Percentiles rank a stretch among this genome's conserved stretches.
Evolutionary conservation across 1,140 invertebrate species (phyloP).

Genomic region (Drosophila saltans): DNA sequence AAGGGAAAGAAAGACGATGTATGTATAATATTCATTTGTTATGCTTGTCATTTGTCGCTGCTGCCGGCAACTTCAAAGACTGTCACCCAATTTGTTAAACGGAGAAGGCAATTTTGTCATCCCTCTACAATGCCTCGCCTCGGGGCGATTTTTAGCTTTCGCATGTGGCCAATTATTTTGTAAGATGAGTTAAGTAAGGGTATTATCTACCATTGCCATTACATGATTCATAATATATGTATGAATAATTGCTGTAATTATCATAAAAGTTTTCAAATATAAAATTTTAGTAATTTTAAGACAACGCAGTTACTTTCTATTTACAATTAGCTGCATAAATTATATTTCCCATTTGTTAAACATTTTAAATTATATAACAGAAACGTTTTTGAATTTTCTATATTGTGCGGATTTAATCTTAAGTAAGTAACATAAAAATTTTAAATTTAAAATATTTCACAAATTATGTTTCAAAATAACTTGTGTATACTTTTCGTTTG

Average conservation of each 20-base stretch:
- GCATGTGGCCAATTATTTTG: slow-evolving; percentile 69
- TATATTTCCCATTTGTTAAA: too few relatives aligned
- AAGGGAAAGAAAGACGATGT: slow-evolving; percentile 49
- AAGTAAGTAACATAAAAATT: too few relatives aligned
- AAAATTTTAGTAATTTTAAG: neutral
- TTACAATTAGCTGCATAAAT: neutral
- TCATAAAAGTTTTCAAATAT: neutral
- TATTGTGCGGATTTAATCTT: too few relatives aligned
- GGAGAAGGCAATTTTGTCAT: slow-evolving; percentile 66
- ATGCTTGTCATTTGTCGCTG: slow-evolving; percentile 80
- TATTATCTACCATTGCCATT: slow-evolving; percentile 5
- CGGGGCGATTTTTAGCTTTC: slow-evolving; percentile 53
- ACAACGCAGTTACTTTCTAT: neutral
- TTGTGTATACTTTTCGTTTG: too few relatives aligned
- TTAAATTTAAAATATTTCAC: too few relatives aligned
- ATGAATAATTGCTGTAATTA: slow-evolving; percentile 1
- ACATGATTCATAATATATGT: slow-evolving; percentile 6
- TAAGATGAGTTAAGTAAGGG: slow-evolving; percentile 24
- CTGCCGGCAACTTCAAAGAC: slow-evolving; percentile 74
- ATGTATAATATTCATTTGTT: slow-evolving; percentile 78
- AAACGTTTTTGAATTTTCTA: too few relatives aligned
- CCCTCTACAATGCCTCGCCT: slow-evolving; percentile 13
- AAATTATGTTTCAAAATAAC: too few relatives aligned
- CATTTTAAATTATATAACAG: too few relatives aligned
- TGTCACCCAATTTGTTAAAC: slow-evolving; percentile 81